A percentile compares a stretch with the other conserved stretches of the same genome.
These are phyloP conservation scores for Schizopygopsis malacanthus DNA, from an alignment of 2,797 vertebrate genomes.

Conservation along the genomic window DNA sequence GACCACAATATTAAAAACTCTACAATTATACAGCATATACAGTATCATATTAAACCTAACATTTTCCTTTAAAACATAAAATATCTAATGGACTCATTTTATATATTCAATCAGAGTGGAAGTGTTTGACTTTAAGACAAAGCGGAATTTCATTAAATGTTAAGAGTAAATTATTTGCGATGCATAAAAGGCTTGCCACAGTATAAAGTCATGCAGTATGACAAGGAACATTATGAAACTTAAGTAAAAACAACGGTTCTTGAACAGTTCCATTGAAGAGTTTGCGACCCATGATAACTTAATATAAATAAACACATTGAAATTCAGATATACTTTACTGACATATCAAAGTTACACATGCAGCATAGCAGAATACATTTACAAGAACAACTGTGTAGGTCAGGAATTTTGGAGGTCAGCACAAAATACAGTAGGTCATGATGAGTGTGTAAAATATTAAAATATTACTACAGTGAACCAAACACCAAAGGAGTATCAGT, in stretches of 20 bases:
- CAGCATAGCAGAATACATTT: not conserved
- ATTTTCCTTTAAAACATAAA: not conserved
- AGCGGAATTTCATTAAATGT: not conserved
- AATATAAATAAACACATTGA: not conserved
- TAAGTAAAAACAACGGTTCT: not conserved
- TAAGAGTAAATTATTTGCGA: not conserved
- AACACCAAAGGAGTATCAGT: not conserved
- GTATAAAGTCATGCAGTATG: not conserved
- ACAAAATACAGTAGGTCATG: not conserved
- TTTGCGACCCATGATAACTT: not conserved
- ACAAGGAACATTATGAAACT: not conserved
- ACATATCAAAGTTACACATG: not conserved
- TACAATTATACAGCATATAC: not conserved
- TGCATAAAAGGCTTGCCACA: not conserved
- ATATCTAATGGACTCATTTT: not conserved
- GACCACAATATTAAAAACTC: not conserved
- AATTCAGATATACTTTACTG: too few species aligned
- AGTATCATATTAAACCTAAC: not conserved
- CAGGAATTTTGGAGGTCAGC: not conserved
- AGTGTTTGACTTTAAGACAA: not conserved
- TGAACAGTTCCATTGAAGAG: not conserved
- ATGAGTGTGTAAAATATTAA: not conserved
- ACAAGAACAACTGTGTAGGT: not conserved
- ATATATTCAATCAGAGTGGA: too few species aligned
- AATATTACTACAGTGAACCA: not conserved